Evolutionary conservation across 1,140 invertebrate species (phyloP), one percentile per base, ranked within the genome.

Genomic region (Megalopta genalis): DNA sequence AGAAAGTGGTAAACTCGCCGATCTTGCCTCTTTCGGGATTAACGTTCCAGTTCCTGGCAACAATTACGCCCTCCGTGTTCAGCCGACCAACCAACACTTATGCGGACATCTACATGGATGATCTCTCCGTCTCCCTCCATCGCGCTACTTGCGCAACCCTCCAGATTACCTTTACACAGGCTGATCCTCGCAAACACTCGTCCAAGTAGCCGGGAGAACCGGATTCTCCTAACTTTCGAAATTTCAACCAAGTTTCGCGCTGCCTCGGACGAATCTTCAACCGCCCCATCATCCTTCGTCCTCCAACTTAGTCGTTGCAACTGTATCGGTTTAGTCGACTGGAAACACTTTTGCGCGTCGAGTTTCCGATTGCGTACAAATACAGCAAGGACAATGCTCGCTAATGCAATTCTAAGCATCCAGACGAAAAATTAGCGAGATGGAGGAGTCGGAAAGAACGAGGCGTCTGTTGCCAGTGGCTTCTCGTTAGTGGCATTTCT

Each of bases 211-310:
- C 52, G 49, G 27, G 54, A 82, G 78, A 83, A 89, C 84, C 82
- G 80, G 81, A 77, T 32, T 75, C 77, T 79, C 84, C 77, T 88
- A 90, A 89, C 80, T 88, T 86, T 83, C 71, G 77, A 81, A 88
- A 89, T 87, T 89, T 85, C 77, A 66, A 71, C 66, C 42, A 87
- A 86, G 77, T 85, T 87, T 85, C 82, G 64, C 79, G 69, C 57
- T 59, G 77, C 54, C 66, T 42, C 60, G 8, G 49, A 16, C 21
- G 32, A 59, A 54, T 52, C 37, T 70, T 70, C 68, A 74, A 73
- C 72, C 60, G 69, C 39, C 67, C 42, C 54, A 73, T 67, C 60
- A 69, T 52, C 67, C 42, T 57, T 63, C 67, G 12, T 69, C 67
- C 37, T 49, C 52, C 9, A n/a, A 57, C 25, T 54, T 37, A 14